Percentiles rank a stretch among this genome's conserved stretches.
These are phyloP conservation scores for Petromus typicus DNA, from an alignment of 2,113 vertebrate genomes.

Conservation along the genomic window DNA sequence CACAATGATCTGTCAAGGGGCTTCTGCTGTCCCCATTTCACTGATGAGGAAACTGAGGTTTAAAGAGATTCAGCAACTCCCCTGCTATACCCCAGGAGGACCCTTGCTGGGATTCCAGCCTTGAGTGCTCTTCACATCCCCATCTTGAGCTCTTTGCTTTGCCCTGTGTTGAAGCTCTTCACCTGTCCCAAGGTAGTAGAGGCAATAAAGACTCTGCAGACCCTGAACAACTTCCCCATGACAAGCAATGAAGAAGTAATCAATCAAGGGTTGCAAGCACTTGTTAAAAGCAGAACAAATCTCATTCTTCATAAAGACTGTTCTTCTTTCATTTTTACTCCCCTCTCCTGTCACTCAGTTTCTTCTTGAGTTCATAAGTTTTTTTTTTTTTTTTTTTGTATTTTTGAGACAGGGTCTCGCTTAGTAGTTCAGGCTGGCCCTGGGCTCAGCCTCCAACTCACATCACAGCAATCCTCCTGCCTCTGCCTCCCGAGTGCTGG, in stretches of 20 bases:
- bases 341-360: neutral
- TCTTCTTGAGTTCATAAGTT: neutral
- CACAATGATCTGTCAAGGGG: rapidly evolving
- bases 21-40: neutral
- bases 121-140: rapidly evolving
- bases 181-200: neutral
- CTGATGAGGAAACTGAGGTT: neutral
- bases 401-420: no score
- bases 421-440: no score
- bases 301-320: neutral
- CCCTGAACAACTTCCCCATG: neutral
- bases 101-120: neutral
- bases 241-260: neutral
- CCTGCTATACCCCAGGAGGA: neutral
- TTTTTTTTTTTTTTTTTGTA: no score
- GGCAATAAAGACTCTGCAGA: neutral
- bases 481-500: no score
- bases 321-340: neutral
- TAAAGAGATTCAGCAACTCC: neutral
- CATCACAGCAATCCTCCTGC: no score
- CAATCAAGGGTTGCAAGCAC: neutral
- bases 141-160: neutral
- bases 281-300: neutral
- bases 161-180: neutral
- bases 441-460: no score